phyloP scores from a whole-genome alignment of 2,113 vertebrate genomes.

The Danionella cerebrum region DNA sequence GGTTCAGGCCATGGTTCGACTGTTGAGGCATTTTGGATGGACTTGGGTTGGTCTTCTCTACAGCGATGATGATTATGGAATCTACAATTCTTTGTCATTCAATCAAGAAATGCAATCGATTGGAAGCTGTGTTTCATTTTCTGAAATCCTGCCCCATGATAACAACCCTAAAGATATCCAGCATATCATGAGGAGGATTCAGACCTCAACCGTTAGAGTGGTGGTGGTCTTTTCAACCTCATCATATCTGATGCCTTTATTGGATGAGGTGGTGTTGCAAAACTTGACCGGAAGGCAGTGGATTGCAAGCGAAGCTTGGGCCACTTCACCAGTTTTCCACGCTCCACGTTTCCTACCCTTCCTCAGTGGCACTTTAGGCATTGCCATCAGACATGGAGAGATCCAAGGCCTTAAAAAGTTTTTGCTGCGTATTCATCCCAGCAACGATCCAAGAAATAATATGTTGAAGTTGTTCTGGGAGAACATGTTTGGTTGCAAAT shows the following conservation, averaged over 20 bases:
- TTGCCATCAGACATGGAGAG: conserved; percentile 55
- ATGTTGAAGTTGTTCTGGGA: conserved; percentile 55
- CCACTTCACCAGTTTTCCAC: conserved; percentile 33
- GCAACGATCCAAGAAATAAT: conserved; percentile 21
- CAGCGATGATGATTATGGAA: conserved; percentile 48
- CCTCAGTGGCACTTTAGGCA: conserved; percentile 54
- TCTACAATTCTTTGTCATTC: conserved; percentile 32
- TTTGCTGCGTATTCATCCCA: conserved; percentile 42
- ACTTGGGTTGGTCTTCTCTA: conserved; percentile 48
- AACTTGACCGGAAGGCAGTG: conserved; percentile 41
- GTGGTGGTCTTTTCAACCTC: conserved; percentile 25
- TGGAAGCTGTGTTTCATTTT: conserved; percentile 52
- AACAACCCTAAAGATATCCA: conserved; percentile 36
- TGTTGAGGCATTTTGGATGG: conserved; percentile 46
- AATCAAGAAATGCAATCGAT: conserved; percentile 33
- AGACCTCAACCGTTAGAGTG: not conserved
- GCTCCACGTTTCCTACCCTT: conserved; percentile 39
- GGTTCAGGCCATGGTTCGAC: conserved; percentile 18
- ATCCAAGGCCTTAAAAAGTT: conserved; percentile 51
- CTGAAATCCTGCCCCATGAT: conserved; percentile 45
- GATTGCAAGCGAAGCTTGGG: conserved; percentile 48
- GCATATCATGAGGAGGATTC: conserved; percentile 49
- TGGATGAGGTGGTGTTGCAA: conserved; percentile 41
- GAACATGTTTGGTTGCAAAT: conserved; percentile 52
- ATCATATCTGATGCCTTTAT: conserved; percentile 37